Evolutionary conservation across 2,888 invertebrate species (phyloP).

Genomic region (Drosophila engyochracea): DNA sequence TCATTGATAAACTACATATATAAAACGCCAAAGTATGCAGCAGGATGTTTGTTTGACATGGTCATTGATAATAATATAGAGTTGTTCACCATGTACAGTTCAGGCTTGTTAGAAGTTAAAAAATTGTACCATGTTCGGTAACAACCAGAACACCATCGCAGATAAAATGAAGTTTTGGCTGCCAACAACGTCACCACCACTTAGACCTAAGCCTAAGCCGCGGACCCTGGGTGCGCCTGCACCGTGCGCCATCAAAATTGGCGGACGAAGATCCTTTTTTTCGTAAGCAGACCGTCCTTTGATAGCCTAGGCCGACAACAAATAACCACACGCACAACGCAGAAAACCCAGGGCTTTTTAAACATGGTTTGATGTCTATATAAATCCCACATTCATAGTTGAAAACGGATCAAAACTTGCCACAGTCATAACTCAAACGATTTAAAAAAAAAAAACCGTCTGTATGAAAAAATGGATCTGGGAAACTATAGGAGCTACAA

Average conservation of each 20-base stretch:
- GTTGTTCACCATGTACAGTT: background rate
- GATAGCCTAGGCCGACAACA: background rate
- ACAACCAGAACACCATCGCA: too few relatives aligned
- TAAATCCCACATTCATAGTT: background rate
- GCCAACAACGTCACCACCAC: background rate
- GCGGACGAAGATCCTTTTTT: background rate
- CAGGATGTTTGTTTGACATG: background rate
- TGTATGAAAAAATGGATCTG: background rate
- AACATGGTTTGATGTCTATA: background rate
- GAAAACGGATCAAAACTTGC: background rate
- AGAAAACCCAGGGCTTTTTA: background rate
- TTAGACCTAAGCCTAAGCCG: background rate
- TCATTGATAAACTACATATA: background rate
- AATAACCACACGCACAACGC: background rate
- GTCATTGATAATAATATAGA: background rate
- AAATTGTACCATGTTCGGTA: background rate
- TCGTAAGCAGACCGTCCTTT: background rate
- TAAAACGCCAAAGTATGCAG: too few relatives aligned
- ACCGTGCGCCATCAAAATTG: too few relatives aligned
- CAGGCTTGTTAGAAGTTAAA: background rate
- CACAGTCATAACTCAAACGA: background rate
- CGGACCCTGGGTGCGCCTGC: background rate
- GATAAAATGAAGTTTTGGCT: background rate
- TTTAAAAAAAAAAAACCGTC: background rate
- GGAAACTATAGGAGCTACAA: background rate